phyloP scores from a whole-genome alignment of 2,888 invertebrate species.

The Latrodectus hesperus region DNA sequence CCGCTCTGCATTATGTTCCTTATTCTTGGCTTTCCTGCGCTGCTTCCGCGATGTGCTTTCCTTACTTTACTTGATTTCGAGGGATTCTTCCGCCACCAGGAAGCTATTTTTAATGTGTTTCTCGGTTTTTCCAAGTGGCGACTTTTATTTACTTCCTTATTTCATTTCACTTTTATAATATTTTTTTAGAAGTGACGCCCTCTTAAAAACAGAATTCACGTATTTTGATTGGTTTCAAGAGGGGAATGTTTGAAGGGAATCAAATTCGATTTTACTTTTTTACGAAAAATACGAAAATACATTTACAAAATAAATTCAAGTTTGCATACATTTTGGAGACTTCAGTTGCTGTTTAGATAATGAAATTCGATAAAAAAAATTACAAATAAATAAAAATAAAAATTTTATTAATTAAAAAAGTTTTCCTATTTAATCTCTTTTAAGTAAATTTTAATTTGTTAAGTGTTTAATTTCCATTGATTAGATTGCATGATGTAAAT shows the following conservation, averaged over 20 bases:
- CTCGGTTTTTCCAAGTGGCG: slow-evolving; percentile 23
- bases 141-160: slow-evolving; percentile 41
- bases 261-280: neutral
- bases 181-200: neutral
- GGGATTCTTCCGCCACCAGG: too few relatives aligned
- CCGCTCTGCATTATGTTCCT: neutral
- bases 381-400: too few relatives aligned
- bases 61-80: neutral
- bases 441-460: too few relatives aligned
- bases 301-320: too few relatives aligned
- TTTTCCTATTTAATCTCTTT: too few relatives aligned
- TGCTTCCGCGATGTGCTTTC: neutral
- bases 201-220: neutral
- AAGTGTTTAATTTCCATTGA: too few relatives aligned
- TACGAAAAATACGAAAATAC: neutral
- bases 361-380: too few relatives aligned
- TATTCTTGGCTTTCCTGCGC: neutral
- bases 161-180: neutral
- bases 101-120: slow-evolving; percentile 55
- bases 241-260: neutral
- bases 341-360: too few relatives aligned
- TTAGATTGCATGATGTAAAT: too few relatives aligned
- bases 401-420: too few relatives aligned
- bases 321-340: too few relatives aligned
- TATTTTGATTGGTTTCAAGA: neutral